These are phyloP conservation scores for Syrphus vitripennis DNA, from an alignment of 2,888 invertebrate species.

Conservation along the genomic window DNA sequence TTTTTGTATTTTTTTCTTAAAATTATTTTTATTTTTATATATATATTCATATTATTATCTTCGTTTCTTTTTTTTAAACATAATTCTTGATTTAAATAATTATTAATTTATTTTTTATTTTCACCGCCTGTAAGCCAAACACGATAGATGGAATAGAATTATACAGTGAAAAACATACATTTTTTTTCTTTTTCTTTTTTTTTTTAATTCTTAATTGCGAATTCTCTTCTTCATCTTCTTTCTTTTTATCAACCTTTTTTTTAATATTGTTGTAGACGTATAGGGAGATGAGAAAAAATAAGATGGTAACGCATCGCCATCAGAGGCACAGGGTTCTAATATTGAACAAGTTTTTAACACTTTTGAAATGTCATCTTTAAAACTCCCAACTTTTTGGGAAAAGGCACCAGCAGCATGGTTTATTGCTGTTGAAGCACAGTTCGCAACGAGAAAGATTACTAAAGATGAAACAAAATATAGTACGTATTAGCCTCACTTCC, in stretches of 20 bases:
- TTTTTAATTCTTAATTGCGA: background rate
- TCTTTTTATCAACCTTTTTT: background rate
- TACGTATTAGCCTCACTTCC: background rate
- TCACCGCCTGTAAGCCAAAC: background rate
- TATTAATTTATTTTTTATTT: background rate
- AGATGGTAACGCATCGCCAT: background rate
- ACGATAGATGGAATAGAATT: background rate
- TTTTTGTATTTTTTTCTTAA: too few relatives aligned
- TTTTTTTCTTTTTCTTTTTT: too few relatives aligned
- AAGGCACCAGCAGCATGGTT: slow-evolving; percentile 22
- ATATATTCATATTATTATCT: too few relatives aligned
- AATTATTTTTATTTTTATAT: too few relatives aligned
- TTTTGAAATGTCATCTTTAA: background rate
- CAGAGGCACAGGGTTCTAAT: background rate
- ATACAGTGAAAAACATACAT: too few relatives aligned
- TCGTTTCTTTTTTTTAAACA: too few relatives aligned
- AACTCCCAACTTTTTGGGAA: background rate
- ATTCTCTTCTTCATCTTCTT: background rate
- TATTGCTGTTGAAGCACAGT: slow-evolving; percentile 22
- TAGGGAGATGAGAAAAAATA: background rate
- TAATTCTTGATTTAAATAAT: too few relatives aligned
- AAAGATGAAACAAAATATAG: background rate
- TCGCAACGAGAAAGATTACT: slow-evolving; percentile 1
- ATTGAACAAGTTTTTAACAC: background rate
- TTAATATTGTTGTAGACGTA: background rate